Conservation (phyloP, 1,140 invertebrate species). For the Drosophila equinoxialis region DNA sequence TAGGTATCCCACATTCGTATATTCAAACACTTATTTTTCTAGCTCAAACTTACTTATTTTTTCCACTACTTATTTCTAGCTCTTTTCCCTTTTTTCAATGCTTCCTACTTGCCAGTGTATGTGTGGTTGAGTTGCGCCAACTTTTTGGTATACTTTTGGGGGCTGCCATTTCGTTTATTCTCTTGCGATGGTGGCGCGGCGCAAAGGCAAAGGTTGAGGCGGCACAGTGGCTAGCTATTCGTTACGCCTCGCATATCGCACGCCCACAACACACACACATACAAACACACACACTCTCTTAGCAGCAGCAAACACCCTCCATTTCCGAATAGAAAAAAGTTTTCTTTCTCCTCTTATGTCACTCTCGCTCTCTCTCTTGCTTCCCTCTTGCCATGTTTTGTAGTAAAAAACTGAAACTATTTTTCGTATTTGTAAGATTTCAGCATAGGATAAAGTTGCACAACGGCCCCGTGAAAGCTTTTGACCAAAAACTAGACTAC, state of each 20-base stretch:
- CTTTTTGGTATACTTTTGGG: constrained; percentile 56
- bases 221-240: constrained; percentile 51
- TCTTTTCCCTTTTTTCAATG: constrained; percentile 24
- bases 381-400: constrained; percentile 17
- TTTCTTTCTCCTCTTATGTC: constrained; percentile 23
- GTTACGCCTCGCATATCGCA: constrained; percentile 66
- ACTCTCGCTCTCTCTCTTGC: constrained; percentile 7
- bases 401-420: constrained; percentile 57
- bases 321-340: constrained; percentile 44
- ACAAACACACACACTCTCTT: constrained; percentile 16
- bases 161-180: constrained; percentile 69
- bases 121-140: constrained; percentile 45
- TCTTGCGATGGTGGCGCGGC: constrained; percentile 55
- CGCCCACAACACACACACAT: constrained; percentile 29
- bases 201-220: constrained; percentile 22
- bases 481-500: constrained; percentile 48
- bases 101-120: constrained; percentile 14
- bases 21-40: background rate
- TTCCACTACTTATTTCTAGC: constrained; percentile 8
- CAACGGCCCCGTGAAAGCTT: constrained; percentile 54
- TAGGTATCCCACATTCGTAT: background rate
- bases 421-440: constrained; percentile 72
- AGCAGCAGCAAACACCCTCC: constrained; percentile 47
- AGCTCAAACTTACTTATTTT: constrained; percentile 19
- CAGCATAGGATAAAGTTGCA: constrained; percentile 59